These are phyloP conservation scores for Mirza zaza DNA, from an alignment of 2,113 vertebrate species.

Conservation along the genomic window DNA sequence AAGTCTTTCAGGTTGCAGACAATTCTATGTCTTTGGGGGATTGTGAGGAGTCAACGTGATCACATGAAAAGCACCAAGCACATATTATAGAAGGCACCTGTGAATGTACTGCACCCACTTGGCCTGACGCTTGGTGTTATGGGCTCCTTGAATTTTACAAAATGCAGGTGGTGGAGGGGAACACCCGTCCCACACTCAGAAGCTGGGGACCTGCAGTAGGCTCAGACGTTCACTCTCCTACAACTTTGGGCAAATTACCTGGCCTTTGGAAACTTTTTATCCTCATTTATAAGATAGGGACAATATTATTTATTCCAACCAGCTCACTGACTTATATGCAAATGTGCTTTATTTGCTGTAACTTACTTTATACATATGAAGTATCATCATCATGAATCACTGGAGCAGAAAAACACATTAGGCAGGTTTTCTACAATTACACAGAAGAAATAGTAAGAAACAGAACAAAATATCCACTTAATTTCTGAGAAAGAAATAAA, in stretches of 20 bases:
- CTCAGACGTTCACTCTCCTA: background rate
- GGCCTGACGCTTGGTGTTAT: rapidly evolving
- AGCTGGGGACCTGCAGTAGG: background rate
- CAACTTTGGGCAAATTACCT: background rate
- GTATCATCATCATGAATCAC: background rate
- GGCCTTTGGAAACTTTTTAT: background rate
- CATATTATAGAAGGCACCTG: no score
- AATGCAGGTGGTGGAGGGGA: background rate
- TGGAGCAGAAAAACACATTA: background rate
- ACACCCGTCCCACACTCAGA: background rate
- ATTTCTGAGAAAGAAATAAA: background rate
- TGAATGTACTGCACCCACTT: background rate
- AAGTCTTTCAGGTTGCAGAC: background rate
- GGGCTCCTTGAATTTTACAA: background rate
- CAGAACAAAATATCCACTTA: background rate
- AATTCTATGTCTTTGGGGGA: background rate
- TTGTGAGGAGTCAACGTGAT: background rate
- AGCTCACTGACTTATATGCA: background rate
- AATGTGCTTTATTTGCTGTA: background rate
- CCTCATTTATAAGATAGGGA: background rate
- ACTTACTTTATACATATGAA: background rate
- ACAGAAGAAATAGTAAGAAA: background rate
- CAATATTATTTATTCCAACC: background rate
- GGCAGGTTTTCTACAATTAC: background rate
- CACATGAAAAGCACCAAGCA: background rate